phyloP scores from a whole-genome alignment of 2,888 invertebrate species.

The Tetragonisca angustula region DNA sequence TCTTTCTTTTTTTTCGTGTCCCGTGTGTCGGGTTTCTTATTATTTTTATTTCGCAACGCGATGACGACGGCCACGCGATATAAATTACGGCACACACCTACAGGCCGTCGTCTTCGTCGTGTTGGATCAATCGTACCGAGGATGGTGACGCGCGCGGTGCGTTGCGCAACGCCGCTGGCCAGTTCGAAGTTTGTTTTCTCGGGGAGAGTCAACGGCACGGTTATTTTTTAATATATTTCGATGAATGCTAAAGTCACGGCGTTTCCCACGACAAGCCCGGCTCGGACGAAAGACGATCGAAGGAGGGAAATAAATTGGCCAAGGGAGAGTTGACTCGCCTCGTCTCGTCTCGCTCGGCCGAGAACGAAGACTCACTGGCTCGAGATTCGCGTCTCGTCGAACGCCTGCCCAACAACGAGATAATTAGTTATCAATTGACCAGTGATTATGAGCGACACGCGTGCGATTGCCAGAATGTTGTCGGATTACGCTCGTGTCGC shows the following conservation, averaged over 20 bases:
- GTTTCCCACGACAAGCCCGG: constrained; percentile 11
- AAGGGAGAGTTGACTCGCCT: constrained; percentile 35
- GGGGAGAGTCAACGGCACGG: constrained; percentile 64
- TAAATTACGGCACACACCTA: constrained; percentile 64
- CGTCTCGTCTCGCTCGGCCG: constrained; percentile 49
- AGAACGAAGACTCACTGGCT: constrained; percentile 65
- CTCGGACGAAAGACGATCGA: not conserved
- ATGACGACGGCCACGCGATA: constrained; percentile 56
- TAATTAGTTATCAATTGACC: constrained; percentile 74
- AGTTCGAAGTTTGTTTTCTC: constrained; percentile 63
- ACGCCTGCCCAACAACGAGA: constrained; percentile 65
- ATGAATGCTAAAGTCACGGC: constrained; percentile 45
- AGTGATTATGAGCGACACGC: constrained; percentile 60
- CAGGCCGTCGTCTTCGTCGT: constrained; percentile 34
- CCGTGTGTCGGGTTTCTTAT: constrained; percentile 39
- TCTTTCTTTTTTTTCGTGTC: not conserved
- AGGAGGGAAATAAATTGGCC: not conserved
- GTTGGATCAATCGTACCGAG: constrained; percentile 44
- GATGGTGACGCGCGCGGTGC: constrained; percentile 52
- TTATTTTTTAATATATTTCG: constrained; percentile 57
- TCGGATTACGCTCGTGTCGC: constrained; percentile 36
- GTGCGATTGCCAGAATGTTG: constrained; percentile 37
- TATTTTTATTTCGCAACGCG: constrained; percentile 46
- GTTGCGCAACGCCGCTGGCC: constrained; percentile 59
- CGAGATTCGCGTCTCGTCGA: constrained; percentile 50